Conservation (phyloP, 2,888 invertebrate genomes). For the Cremastinae sp. region DNA sequence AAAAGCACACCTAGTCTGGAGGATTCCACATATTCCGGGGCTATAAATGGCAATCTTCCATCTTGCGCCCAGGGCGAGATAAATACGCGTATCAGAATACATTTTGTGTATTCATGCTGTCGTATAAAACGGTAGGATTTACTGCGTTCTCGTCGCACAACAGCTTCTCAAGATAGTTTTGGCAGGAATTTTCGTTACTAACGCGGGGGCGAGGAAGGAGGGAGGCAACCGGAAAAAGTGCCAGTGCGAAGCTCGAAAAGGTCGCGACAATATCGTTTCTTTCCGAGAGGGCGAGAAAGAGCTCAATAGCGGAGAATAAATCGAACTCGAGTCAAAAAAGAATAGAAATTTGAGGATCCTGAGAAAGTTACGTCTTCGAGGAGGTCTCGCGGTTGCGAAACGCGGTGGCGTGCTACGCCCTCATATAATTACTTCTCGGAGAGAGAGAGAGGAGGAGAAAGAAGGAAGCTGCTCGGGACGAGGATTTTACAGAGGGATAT, state of each 20-base stretch:
- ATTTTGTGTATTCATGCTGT: conserved; percentile 66
- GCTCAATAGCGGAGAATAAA: conserved; percentile 5
- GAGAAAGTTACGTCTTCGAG: conserved; percentile 6
- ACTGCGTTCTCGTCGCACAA: conserved; percentile 44
- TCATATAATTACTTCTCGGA: conserved; percentile 76
- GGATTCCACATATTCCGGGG: conserved; percentile 65
- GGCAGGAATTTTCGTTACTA: conserved; percentile 58
- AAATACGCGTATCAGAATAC: conserved; percentile 67
- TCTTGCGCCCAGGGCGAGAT: conserved; percentile 64
- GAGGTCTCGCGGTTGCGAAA: conserved; percentile 47
- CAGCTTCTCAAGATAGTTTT: conserved; percentile 62
- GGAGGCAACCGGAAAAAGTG: conserved; percentile 45
- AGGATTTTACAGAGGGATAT: conserved; percentile 37
- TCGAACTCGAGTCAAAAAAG: conserved; percentile 1
- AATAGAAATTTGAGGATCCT: conserved; percentile 17
- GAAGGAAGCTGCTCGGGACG: conserved; percentile 29
- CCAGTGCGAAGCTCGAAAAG: conserved; percentile 51
- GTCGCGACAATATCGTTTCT: conserved; percentile 48
- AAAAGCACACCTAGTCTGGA: conserved; percentile 65
- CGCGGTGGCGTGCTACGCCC: conserved; percentile 72
- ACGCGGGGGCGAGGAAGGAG: conserved; percentile 8
- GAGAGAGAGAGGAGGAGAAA: conserved; percentile 40
- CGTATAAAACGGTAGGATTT: conserved; percentile 63
- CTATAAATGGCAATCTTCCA: conserved; percentile 68
- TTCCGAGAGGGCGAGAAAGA: conserved; percentile 24